phyloP scores from a whole-genome alignment of 2,797 vertebrate species.

The Rhincodon typus region DNA sequence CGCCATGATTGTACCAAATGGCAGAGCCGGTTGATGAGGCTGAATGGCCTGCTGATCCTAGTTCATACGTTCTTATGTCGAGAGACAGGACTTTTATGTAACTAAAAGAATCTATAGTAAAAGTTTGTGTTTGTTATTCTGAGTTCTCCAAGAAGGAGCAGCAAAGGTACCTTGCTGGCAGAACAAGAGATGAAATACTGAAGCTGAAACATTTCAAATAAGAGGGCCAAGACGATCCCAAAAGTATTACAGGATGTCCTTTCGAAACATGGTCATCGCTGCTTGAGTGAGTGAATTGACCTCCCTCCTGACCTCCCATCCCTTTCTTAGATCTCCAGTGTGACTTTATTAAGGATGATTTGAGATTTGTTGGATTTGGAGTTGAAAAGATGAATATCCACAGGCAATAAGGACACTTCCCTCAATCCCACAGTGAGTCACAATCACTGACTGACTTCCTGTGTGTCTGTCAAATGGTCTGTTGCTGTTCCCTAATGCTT shows the following conservation, averaged over 20 bases:
- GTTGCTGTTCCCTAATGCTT: not conserved
- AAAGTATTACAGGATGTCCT: not conserved
- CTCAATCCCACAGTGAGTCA: not conserved
- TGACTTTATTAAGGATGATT: not conserved
- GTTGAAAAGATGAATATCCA: not conserved
- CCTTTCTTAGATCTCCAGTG: not conserved
- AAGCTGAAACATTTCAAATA: not conserved
- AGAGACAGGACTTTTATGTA: not conserved
- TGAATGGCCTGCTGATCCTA: too few species aligned
- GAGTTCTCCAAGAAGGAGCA: not conserved
- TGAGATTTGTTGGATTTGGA: not conserved
- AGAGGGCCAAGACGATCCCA: not conserved
- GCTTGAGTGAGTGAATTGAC: not conserved
- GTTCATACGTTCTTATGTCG: too few species aligned
- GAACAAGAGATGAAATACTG: not conserved
- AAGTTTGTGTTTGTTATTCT: not conserved
- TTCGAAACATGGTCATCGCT: not conserved
- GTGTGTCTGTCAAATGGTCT: not conserved
- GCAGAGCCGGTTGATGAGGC: too few species aligned
- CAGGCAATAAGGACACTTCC: not conserved
- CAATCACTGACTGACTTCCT: not conserved
- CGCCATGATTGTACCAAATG: too few species aligned
- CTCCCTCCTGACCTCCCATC: not conserved
- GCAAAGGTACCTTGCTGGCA: not conserved
- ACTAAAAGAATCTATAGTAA: not conserved